These are phyloP conservation scores for Oxytorus armatus DNA, from an alignment of 2,888 invertebrate genomes.

Conservation along the genomic window DNA sequence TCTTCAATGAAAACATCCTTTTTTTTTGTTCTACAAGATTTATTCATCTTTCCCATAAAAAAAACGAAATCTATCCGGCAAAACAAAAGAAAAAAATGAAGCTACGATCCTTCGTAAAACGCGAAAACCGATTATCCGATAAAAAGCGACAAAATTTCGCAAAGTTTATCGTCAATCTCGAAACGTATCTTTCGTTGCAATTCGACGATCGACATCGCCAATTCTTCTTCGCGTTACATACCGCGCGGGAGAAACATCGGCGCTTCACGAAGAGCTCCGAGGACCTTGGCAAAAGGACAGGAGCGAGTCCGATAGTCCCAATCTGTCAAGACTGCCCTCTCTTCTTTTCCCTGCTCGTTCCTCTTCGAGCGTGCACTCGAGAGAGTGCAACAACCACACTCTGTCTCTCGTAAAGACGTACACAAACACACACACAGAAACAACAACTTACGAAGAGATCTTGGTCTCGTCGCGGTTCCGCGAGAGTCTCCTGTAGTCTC, in stretches of 20 bases:
- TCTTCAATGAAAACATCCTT: neutral
- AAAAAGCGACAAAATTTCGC: conserved; percentile 5
- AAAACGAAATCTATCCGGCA: no score
- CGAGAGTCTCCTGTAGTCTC: conserved; percentile 5
- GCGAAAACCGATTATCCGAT: no score
- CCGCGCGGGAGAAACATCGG: neutral
- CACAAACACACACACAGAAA: conserved; percentile 11
- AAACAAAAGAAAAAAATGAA: no score
- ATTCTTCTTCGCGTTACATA: conserved; percentile 63
- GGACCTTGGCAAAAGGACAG: conserved; percentile 63
- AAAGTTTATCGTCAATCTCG: conserved; percentile 39
- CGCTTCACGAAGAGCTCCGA: neutral
- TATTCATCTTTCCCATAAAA: no score
- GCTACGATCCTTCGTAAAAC: neutral
- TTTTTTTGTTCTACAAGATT: neutral
- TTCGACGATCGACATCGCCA: conserved; percentile 57
- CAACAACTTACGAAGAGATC: neutral
- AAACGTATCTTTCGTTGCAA: conserved; percentile 48
- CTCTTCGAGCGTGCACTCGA: conserved; percentile 48
- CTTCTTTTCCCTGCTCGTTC: conserved; percentile 37
- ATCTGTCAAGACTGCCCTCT: conserved; percentile 78
- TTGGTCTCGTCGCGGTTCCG: conserved; percentile 23
- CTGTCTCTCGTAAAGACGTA: conserved; percentile 11
- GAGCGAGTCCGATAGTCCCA: conserved; percentile 80
- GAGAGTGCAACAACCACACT: conserved; percentile 46